Conservation (phyloP, 2,113 vertebrate genomes). For the Xyrauchen texanus region DNA sequence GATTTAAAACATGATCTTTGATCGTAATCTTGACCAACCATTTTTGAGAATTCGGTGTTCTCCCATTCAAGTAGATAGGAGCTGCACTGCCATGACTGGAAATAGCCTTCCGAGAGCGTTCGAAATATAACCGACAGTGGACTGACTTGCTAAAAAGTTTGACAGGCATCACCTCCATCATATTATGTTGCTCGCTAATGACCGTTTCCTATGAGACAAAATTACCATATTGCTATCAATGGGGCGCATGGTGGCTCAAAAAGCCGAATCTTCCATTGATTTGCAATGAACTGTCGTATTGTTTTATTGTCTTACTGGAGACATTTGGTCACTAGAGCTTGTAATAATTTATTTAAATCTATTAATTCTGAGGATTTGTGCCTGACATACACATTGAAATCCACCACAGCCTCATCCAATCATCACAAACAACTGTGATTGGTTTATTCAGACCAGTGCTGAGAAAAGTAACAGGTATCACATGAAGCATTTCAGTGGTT, state of each 20-base stretch:
- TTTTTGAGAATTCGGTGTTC: no score
- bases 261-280: neutral
- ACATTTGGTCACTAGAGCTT: neutral
- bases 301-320: neutral
- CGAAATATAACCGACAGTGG: no score
- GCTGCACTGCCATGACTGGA: no score
- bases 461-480: neutral
- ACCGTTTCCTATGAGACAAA: no score
- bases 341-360: neutral
- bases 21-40: no score
- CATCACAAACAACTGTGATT: neutral
- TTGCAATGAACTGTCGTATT: neutral
- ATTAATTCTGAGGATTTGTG: neutral
- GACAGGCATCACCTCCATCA: no score
- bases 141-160: no score
- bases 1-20: no score
- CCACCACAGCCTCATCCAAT: neutral
- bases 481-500: neutral
- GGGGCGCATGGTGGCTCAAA: neutral
- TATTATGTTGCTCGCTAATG: slow-evolving; percentile 3
- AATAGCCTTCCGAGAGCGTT: no score
- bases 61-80: no score
- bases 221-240: neutral
- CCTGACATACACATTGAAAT: neutral
- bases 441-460: neutral